Conservation (phyloP, 2,797 vertebrate species). For the Natrix natrix region DNA sequence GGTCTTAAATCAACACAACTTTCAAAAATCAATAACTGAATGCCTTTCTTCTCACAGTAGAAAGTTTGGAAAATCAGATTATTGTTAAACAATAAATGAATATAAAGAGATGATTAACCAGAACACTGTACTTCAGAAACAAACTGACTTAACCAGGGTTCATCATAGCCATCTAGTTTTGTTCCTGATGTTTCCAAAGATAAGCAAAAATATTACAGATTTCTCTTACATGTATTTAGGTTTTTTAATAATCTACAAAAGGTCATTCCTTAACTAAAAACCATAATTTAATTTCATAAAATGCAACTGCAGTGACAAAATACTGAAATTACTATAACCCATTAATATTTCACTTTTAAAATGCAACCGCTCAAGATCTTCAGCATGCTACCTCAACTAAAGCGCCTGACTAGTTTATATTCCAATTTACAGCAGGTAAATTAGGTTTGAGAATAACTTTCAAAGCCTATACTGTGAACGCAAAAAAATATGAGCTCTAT, state of each 20-base stretch:
- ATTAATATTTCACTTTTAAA: background rate
- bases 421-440: background rate
- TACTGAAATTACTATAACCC: background rate
- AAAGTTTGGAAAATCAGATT: background rate
- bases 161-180: background rate
- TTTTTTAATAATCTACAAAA: background rate
- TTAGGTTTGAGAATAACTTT: background rate
- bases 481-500: background rate
- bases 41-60: background rate
- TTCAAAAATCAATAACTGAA: background rate
- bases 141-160: background rate
- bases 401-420: background rate
- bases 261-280: background rate
- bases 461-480: background rate
- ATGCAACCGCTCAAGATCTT: background rate
- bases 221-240: background rate
- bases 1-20: background rate
- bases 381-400: background rate
- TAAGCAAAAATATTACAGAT: background rate
- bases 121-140: background rate
- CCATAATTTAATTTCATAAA: background rate
- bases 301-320: background rate
- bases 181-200: background rate
- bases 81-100: background rate
- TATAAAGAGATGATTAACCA: background rate